A percentile compares a stretch with the other conserved stretches of the same genome.
Evolutionary conservation across 1,140 invertebrate species (phyloP).

Genomic region (Pantala flavescens): DNA sequence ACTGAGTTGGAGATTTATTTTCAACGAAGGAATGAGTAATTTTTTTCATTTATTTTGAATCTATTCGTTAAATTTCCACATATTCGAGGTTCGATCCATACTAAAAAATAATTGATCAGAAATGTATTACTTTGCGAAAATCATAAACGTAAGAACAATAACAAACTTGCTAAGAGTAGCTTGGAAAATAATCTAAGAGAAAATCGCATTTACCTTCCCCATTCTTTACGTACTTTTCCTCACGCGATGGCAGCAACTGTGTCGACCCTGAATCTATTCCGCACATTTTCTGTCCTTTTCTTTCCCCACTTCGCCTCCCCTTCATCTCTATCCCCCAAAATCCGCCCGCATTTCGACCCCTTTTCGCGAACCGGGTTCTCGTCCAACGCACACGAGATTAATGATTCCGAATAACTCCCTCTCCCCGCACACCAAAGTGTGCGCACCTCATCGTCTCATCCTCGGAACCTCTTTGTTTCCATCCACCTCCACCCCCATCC

Average conservation of each 20-base stretch:
- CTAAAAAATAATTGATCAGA: too few relatives aligned
- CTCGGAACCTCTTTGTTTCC: neutral
- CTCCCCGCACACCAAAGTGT: neutral
- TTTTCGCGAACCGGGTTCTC: neutral
- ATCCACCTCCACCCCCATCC: neutral
- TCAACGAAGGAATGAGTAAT: too few relatives aligned
- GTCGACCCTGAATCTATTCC: neutral
- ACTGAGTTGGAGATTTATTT: too few relatives aligned
- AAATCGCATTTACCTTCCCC: too few relatives aligned
- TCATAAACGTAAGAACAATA: too few relatives aligned
- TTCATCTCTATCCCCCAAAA: neutral
- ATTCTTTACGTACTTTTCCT: neutral
- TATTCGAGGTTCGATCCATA: too few relatives aligned
- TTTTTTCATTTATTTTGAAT: too few relatives aligned
- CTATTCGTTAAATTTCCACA: too few relatives aligned
- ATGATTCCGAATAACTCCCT: neutral
- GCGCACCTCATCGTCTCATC: neutral
- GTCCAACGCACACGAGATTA: conserved; percentile 1
- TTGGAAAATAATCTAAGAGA: too few relatives aligned
- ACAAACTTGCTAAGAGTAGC: too few relatives aligned
- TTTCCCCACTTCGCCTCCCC: neutral
- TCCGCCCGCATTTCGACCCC: neutral
- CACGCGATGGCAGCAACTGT: neutral
- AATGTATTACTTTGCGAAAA: too few relatives aligned
- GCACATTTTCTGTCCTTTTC: neutral